These are phyloP conservation scores for Pteropus alecto DNA, from an alignment of 2,113 vertebrate genomes.

Conservation along the genomic window DNA sequence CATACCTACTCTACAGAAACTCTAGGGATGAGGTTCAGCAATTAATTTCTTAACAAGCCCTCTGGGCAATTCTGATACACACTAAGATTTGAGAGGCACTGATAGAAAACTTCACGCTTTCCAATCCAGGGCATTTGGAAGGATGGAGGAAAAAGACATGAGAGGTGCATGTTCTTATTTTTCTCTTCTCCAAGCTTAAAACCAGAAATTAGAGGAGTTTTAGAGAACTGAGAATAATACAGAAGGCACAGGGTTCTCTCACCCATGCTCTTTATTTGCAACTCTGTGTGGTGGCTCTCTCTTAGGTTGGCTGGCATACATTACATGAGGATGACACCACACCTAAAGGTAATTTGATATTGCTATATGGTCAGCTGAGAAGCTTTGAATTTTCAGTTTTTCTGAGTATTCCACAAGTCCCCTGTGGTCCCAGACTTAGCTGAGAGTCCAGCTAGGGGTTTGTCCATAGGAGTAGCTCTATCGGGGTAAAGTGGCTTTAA, in stretches of 20 bases:
- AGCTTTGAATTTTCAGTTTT: neutral
- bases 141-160: neutral
- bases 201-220: neutral
- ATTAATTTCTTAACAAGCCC: neutral
- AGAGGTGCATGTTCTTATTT: neutral
- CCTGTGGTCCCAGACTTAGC: neutral
- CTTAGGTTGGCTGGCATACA: neutral
- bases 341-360: neutral
- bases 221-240: neutral
- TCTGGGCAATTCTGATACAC: neutral
- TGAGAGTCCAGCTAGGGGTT: neutral
- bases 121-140: neutral
- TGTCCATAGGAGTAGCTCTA: neutral
- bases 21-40: neutral
- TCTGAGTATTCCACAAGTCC: neutral
- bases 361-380: neutral
- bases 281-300: neutral
- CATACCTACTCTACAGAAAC: neutral
- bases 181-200: neutral
- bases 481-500: neutral
- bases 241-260: neutral
- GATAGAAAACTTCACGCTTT: neutral
- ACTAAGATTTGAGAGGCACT: neutral
- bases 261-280: neutral
- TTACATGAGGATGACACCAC: neutral